Evolutionary conservation across 2,888 invertebrate species (phyloP).

Genomic region (Frankliniella intonsa): DNA sequence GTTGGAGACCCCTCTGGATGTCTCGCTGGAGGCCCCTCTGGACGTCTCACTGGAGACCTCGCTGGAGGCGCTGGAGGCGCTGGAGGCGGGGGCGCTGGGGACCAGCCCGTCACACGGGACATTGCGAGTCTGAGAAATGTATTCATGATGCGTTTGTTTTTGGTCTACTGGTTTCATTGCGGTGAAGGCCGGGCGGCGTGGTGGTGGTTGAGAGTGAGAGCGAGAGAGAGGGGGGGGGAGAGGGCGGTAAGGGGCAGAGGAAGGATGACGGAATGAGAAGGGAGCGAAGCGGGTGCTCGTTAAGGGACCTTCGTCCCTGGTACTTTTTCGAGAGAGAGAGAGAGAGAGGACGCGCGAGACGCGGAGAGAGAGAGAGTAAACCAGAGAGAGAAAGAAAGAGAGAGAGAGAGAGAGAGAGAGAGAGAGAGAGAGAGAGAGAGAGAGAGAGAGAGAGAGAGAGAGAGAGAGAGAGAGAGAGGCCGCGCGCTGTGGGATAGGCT

Average conservation of each 20-base stretch:
- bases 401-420: neutral
- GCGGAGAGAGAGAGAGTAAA: neutral
- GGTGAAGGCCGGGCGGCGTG: neutral
- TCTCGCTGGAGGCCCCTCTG: too few species aligned
- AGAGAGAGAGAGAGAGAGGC: too few species aligned
- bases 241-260: neutral
- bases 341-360: neutral
- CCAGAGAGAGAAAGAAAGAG: neutral
- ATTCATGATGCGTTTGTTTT: conserved; percentile 19
- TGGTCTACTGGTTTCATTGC: conserved; percentile 24
- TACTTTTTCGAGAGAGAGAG: neutral
- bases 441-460: neutral
- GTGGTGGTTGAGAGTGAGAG: neutral
- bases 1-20: too few species aligned
- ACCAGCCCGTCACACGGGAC: neutral
- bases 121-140: conserved; percentile 18
- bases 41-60: too few species aligned
- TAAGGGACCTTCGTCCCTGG: too few species aligned
- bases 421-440: neutral
- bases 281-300: too few species aligned
- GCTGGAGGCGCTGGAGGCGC: neutral
- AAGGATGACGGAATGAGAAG: too few species aligned
- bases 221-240: neutral
- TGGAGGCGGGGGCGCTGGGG: neutral
- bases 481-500: too few species aligned